Evolutionary conservation across 2,113 vertebrate species (phyloP), one percentile per base, ranked within the genome.

Genomic region (Rhea americana): DNA sequence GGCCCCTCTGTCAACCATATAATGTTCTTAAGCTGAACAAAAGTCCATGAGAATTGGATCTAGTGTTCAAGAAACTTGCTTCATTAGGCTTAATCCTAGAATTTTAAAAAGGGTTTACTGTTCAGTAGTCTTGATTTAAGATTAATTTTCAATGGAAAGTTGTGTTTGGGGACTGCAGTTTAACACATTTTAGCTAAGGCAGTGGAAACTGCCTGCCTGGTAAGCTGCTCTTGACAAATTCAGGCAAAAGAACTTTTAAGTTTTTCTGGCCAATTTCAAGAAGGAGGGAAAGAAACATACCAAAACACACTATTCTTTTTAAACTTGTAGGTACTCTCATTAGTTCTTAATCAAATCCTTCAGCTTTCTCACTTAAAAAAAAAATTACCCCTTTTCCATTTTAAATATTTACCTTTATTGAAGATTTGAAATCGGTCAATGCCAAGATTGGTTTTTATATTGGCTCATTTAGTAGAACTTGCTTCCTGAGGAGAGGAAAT

Each of bases 11-110:
- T 77, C 45, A 43, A 37, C 28, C 12, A 3, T 68, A 13, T 2
- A 17, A 9, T 37, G 13, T 66, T 45, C 56, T 78, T 71, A 11
- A 89, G 17, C 26, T 82, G 82, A 67, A 58, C 18, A 32, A 68
- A 59, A 93, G 24, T 21, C 39, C 67, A 11, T 67, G n/a, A 32
- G 66, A 90, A 56, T 35, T 82, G 72, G 26, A 79, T 79, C 35
- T 9, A 55, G 45, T 82, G 17, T 45, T 82, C 18, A 19, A 59
- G 56, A 21, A 72, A 75, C 5, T 41, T 50, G 6, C 37, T 85
- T 47, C 0, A 0, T 48, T 62, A 45, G 59, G 12, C 56, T 3
- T 17, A 62, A 48, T 11, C 32, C 18, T 58, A 19, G 39, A 91
- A 28, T 80, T 22, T 20, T 91, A 58, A 51, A 76, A 79, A 68